Evolutionary conservation across 2,113 vertebrate genomes (phyloP).

Genomic region (Oncorhynchus keta): DNA sequence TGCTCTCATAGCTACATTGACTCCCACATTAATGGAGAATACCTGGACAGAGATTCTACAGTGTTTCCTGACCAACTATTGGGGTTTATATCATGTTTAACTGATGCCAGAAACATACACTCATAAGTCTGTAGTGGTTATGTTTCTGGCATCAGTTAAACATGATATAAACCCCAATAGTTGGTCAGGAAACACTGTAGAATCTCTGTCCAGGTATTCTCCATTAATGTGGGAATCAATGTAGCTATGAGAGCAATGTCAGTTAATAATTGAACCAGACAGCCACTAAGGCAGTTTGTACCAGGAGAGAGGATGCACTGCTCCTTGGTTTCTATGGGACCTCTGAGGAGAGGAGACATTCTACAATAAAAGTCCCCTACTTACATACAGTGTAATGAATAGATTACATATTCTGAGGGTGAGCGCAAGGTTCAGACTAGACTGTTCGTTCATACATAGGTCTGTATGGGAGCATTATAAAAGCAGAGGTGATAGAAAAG

Average conservation of each 20-base stretch:
- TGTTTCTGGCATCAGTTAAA: neutral
- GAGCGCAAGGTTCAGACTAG: too few species aligned
- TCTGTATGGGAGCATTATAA: too few species aligned
- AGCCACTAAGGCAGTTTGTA: neutral
- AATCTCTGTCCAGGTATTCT: neutral
- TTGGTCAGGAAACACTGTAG: neutral
- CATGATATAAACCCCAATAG: neutral
- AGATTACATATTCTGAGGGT: too few species aligned
- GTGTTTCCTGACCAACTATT: neutral
- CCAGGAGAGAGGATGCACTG: neutral
- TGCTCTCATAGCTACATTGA: neutral
- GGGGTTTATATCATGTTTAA: too few species aligned
- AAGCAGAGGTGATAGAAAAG: too few species aligned
- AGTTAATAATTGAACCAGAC: conserved; percentile 3
- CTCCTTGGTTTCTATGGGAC: neutral
- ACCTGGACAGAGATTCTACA: neutral
- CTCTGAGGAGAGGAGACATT: neutral
- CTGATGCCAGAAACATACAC: neutral
- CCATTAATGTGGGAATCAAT: neutral
- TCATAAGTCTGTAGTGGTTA: neutral
- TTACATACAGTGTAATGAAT: neutral
- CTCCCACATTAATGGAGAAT: neutral
- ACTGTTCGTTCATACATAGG: too few species aligned
- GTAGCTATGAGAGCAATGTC: neutral
- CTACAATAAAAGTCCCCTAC: neutral